Conservation (phyloP, 2,113 vertebrate genomes). For the Petaurus breviceps region DNA sequence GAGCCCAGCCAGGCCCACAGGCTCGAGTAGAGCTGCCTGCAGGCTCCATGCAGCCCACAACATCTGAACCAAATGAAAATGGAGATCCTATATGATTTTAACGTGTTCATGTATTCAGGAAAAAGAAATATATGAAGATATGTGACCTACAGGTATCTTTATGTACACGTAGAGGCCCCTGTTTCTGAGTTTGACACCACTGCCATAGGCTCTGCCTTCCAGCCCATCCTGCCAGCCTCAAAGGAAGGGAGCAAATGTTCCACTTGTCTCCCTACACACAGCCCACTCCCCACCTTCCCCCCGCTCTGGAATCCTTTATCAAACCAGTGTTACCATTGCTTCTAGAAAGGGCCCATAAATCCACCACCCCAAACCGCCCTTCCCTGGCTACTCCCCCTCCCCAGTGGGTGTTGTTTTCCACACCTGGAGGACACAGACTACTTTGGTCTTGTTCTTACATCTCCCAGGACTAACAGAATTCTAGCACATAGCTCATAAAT, state of each 20-base stretch:
- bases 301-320: neutral
- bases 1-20: neutral
- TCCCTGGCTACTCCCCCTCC: too few relatives aligned
- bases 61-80: neutral
- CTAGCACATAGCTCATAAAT: neutral
- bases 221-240: neutral
- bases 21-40: fast-evolving
- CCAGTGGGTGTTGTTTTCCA: neutral
- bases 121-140: neutral
- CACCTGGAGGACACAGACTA: too few relatives aligned
- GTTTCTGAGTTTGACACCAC: neutral
- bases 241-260: neutral
- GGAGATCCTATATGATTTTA: neutral
- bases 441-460: neutral
- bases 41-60: neutral
- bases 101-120: neutral
- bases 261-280: neutral
- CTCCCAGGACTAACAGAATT: neutral
- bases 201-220: neutral
- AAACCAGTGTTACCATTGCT: neutral
- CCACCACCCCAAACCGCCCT: neutral
- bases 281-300: neutral
- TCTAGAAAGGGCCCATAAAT: too few relatives aligned
- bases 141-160: neutral
- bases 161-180: neutral